Base-by-base conservation (phyloP, 2,888 invertebrate genomes). In the Machimus rusticus region DNA sequence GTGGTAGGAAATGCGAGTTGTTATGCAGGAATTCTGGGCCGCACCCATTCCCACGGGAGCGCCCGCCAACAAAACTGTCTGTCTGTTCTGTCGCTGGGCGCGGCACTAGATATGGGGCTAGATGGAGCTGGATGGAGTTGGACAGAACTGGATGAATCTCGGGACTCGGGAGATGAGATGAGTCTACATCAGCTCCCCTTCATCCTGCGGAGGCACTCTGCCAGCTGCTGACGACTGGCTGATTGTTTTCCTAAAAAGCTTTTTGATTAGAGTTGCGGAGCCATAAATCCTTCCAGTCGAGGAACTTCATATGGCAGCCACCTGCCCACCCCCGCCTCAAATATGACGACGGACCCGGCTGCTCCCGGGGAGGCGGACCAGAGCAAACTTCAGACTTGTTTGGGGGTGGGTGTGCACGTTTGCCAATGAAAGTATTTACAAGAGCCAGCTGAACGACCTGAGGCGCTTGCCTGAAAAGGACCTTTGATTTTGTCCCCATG, bases 181-280 rank as follows among this genome's bases (percentile, higher is more conserved):
- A 28, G 66, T 12, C 28, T 28, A 14, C 66, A 66, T 37, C 34
- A 14, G 14, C 14, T n/a, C 76, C n/a, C 76, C 34, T 76, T n/a
- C 37, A n/a, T 76, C 31, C 37, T 76, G 5, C 31, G 16, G 19
- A 39, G 31, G 31, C 14, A 31, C n/a, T 31, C n/a, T 37, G 28
- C 23, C n/a, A n/a, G 19, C 39, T n/a, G 79, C 16, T 79, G 78
- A n/a, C 19, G 16, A 78, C 19, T 37, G 43, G 78, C 39, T 78
- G 46, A 46, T 79, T 79, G 79, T 79, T 79, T 46, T 79, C 23
- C 14, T 79, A 46, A 79, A 46, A 79, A 79, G 79, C 79, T 79
- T 79, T 79, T 79, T 79, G 79, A 79, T 79, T 79, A 79, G 79
- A 79, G 51, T 79, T 46, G 46, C 28, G 79, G 28, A 43, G 46